phyloP scores from a whole-genome alignment of 2,888 invertebrate species.

The Pseudococcus viburni region DNA sequence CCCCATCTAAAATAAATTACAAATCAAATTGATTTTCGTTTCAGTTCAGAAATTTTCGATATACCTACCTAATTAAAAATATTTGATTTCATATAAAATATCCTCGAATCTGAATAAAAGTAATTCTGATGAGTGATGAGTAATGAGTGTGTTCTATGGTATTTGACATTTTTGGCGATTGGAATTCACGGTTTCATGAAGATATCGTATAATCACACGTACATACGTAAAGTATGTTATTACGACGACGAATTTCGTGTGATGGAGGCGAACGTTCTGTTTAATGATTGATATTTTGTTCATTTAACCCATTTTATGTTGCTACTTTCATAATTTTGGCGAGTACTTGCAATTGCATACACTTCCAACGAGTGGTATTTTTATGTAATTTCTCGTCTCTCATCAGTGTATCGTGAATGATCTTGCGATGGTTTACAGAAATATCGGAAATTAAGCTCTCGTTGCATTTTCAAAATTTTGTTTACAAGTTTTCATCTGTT shows the following conservation, averaged over 20 bases:
- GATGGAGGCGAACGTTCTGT: constrained; percentile 1
- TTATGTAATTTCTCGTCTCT: background rate
- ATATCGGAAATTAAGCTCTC: too few relatives aligned
- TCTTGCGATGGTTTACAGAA: too few relatives aligned
- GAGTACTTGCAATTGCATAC: background rate
- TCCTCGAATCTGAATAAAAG: too few relatives aligned
- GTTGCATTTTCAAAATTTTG: too few relatives aligned
- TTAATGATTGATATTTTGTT: background rate
- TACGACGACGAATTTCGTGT: background rate
- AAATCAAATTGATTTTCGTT: too few relatives aligned
- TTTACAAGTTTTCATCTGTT: too few relatives aligned
- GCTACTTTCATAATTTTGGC: background rate
- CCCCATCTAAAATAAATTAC: too few relatives aligned
- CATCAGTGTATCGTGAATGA: too few relatives aligned
- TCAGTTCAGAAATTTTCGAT: too few relatives aligned
- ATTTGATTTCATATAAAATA: too few relatives aligned
- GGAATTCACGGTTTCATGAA: background rate
- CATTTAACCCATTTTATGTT: background rate
- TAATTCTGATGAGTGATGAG: background rate
- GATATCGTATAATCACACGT: background rate
- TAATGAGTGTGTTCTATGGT: background rate
- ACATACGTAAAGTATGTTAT: background rate
- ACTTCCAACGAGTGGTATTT: background rate
- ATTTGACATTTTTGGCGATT: background rate
- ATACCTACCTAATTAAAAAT: too few relatives aligned